Evolutionary conservation across 2,797 vertebrate genomes (phyloP), one percentile per base, ranked within the genome.

Genomic region (Antrozous pallidus): DNA sequence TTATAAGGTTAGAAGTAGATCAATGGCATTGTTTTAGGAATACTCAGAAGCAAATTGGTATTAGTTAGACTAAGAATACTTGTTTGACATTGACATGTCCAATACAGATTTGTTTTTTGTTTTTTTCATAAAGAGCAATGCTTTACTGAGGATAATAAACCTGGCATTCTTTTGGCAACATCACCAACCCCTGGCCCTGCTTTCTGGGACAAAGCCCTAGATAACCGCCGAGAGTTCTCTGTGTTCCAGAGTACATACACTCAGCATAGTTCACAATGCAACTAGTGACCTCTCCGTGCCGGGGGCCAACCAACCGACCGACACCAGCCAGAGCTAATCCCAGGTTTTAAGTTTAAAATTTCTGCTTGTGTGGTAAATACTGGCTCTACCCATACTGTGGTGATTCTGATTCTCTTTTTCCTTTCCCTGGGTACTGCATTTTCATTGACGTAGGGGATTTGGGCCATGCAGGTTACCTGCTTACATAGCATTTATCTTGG

Each of bases 41-140:
- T 92, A 67, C 86, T 90, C 58, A 85, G 88, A 86, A 75, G 40
- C 36, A 91, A 90, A 85, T 10, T 20, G 17, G 3, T 82, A 93
- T 85, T 80, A 78, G 20, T 54, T 82, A 5, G 28, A 28, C 49
- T 80, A 47, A 70, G 26, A 88, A 73, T 71, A 74, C 79, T 61
- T 84, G 42, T 92, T 79, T 88, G 92, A 73, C 14, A 69, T 22
- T 75, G 12, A 82, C 79, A 22, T 83, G 5, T 33, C 81, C 31
- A 18, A 22, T 54, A 5, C 14, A 28, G 4, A 2, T 36, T 42
- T 81, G n/a, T 11, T 70, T 79, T 38, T 17, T 49, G 16, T 51
- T 28, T 51, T 28, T n/a, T 56, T 82, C 67, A 56, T 83, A 40
- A 49, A 71, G 31, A 83, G 1, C 51, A 47, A 85, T 67, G 3